Base-by-base conservation (phyloP, 2,113 vertebrate species). In the Microtus oregoni region DNA sequence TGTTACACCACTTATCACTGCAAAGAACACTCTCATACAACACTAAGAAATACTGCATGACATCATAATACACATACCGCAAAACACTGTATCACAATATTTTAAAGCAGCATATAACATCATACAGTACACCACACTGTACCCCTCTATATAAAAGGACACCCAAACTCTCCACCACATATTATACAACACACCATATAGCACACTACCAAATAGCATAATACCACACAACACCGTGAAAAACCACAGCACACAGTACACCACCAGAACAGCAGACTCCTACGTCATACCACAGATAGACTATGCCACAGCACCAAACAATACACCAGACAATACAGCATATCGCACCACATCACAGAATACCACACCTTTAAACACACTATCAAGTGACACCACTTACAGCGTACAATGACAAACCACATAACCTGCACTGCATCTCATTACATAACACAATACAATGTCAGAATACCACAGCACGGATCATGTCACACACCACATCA, bases 11-110 rank as follows among this genome's bases (percentile, higher is more conserved):
- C 19, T 32, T 19, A 12, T 17, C 55, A 65, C 6, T 1, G 12
- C 3, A 65, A 0, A 15, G 26, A 2, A 13, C 5, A 5, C 12
- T 8, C 3, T 4, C 24, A 3, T 32, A 19, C 7, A 22, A 3
- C 26, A 44, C 5, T 12, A 5, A 50, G 58, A 35, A 4, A 22
- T 4, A 61, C 17, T 22, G 15, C 0, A 35, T 3, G 11, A 2
- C 44, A 7, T 15, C 44, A 55, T 3, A 22, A 14, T 9, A 19
- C 9, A 41, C 7, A 8, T 1, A 76, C 44, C 13, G 15, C 28
- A 35, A 20, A 55, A 35, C 52, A 38, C 20, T 7, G 9, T 38
- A 32, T 20, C 38, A 11, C n/a, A 14, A 15, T 12, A 15, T 47
- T 35, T 67, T 26, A 17, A 79, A 58, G 44, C 11, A 63, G 17